Conservation (phyloP, 2,888 invertebrate genomes). For the Cryptophagus acutangulus region DNA sequence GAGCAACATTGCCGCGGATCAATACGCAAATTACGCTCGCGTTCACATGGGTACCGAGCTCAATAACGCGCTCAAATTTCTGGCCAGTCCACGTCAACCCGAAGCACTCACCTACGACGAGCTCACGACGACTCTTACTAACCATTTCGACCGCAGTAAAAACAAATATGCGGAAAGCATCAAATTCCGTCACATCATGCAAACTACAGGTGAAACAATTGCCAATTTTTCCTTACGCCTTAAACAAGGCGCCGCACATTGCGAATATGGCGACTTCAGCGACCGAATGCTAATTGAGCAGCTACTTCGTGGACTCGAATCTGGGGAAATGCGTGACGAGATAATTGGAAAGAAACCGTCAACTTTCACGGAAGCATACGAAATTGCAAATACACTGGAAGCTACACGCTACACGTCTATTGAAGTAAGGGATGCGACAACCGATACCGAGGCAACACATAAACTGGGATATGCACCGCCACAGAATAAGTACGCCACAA, state of each 20-base stretch:
- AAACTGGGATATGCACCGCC: slow-evolving; percentile 5
- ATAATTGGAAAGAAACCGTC: slow-evolving; percentile 7
- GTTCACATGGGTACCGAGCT: neutral
- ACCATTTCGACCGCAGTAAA: slow-evolving; percentile 4
- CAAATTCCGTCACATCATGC: slow-evolving; percentile 10
- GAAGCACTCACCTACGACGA: neutral
- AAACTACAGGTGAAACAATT: slow-evolving; percentile 11
- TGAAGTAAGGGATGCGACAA: too few relatives aligned
- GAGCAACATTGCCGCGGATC: neutral
- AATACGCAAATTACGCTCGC: neutral
- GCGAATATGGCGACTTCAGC: slow-evolving; percentile 14
- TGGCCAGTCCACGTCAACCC: neutral
- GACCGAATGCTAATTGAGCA: slow-evolving; percentile 6
- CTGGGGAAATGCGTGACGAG: slow-evolving; percentile 6
- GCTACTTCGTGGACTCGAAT: slow-evolving; percentile 5
- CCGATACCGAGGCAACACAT: neutral
- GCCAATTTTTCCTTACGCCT: slow-evolving; percentile 10
- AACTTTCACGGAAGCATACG: neutral
- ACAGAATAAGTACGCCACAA: neutral
- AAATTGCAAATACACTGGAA: slow-evolving; percentile 1
- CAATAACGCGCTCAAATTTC: neutral
- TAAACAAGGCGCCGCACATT: slow-evolving; percentile 14
- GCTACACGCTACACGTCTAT: slow-evolving; percentile 1
- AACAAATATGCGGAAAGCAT: slow-evolving; percentile 16
- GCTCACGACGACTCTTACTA: neutral